Evolutionary conservation across 2,113 vertebrate genomes (phyloP).

Genomic region (Oceanodroma tethys): DNA sequence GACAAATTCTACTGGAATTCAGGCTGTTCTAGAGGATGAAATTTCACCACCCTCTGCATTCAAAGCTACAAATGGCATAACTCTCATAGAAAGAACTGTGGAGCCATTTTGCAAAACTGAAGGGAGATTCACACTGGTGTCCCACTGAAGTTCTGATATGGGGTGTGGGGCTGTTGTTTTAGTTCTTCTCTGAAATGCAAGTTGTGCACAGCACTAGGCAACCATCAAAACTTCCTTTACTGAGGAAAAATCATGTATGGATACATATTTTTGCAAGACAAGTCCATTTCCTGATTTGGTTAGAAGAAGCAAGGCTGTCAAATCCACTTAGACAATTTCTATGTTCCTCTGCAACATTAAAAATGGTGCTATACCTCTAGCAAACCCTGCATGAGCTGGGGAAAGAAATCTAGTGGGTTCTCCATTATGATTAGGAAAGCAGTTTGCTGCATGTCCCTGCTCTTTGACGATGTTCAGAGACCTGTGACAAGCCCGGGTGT

Average conservation of each 20-base stretch:
- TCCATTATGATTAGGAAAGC: background rate
- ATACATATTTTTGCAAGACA: background rate
- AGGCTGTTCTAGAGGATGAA: background rate
- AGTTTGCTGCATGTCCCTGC: background rate
- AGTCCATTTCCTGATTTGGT: background rate
- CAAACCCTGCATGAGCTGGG: background rate
- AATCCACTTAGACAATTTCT: fast-evolving
- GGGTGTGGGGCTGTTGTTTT: fast-evolving
- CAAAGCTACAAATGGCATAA: background rate
- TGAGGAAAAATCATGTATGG: background rate
- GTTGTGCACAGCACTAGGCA: background rate
- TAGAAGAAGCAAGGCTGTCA: background rate
- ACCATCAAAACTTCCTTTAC: background rate
- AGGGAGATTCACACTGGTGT: background rate
- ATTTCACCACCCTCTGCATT: background rate
- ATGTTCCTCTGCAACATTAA: background rate
- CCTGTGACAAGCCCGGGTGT: background rate
- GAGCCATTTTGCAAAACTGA: background rate
- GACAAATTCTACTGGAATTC: background rate
- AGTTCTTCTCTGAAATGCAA: background rate
- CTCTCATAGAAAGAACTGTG: background rate
- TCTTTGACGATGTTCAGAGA: background rate
- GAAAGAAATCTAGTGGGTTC: background rate
- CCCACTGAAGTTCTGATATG: background rate
- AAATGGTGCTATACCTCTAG: background rate